Percentiles rank a stretch among this genome's conserved stretches.
Conservation (phyloP, 2,888 invertebrate genomes). For the Hydrotaea cyrtoneurina region DNA sequence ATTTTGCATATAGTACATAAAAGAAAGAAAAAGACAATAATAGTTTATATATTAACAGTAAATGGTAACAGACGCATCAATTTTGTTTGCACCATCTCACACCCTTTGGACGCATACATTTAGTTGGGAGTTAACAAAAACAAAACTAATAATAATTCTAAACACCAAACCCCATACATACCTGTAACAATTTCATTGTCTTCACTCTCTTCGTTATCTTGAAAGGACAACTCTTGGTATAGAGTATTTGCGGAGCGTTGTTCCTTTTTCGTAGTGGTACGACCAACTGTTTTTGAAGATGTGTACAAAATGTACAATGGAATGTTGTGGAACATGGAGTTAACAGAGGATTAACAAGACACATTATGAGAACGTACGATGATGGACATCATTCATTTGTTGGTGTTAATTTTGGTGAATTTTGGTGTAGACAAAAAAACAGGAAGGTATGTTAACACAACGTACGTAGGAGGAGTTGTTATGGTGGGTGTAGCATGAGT, state of each 20-base stretch:
- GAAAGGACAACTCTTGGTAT: slow-evolving; percentile 96
- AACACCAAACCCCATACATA: slow-evolving; percentile 78
- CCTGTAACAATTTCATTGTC: slow-evolving; percentile 95
- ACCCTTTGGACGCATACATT: slow-evolving; percentile 24
- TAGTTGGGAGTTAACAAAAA: neutral
- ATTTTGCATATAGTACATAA: slow-evolving; percentile 22
- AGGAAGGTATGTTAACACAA: slow-evolving; percentile 38
- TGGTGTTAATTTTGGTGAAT: slow-evolving; percentile 17
- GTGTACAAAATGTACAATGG: slow-evolving; percentile 29
- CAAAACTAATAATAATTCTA: slow-evolving; percentile 50
- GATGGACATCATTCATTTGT: slow-evolving; percentile 23
- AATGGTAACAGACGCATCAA: neutral
- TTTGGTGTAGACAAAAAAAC: slow-evolving; percentile 9
- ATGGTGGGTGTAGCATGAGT: neutral
- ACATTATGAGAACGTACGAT: neutral
- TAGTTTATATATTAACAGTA: slow-evolving; percentile 32
- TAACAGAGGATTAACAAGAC: neutral
- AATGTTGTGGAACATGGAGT: slow-evolving; percentile 18
- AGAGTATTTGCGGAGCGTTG: slow-evolving; percentile 94
- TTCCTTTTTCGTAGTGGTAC: slow-evolving; percentile 90
- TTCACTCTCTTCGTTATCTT: slow-evolving; percentile 94
- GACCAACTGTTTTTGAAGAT: slow-evolving; percentile 79
- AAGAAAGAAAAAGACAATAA: slow-evolving; percentile 40
- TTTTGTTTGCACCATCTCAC: neutral
- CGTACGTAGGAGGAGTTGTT: slow-evolving; percentile 11